A percentile compares a stretch with the other conserved stretches of the same genome.
phyloP scores from a whole-genome alignment of 2,113 vertebrate species.

The Campylorhamphus procurvoides region DNA sequence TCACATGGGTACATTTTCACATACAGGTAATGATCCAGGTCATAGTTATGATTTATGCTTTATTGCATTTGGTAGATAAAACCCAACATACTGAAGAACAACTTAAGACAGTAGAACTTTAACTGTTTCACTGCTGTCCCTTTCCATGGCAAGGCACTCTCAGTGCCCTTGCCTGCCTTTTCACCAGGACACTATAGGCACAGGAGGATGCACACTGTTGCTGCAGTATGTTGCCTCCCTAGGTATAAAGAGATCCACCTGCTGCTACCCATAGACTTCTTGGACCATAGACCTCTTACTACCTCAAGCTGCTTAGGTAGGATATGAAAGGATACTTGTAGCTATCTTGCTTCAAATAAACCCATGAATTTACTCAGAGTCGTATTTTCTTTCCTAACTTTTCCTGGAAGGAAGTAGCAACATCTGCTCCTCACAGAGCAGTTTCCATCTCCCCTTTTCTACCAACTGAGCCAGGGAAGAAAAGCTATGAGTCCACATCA shows the following conservation, averaged over 20 bases:
- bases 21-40: neutral
- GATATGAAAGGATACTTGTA: neutral
- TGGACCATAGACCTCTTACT: neutral
- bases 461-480: neutral
- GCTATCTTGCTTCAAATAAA: neutral
- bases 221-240: neutral
- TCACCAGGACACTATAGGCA: neutral
- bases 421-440: neutral
- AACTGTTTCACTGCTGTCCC: neutral
- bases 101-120: neutral
- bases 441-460: neutral
- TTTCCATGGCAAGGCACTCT: neutral
- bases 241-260: neutral
- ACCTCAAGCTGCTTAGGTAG: neutral
- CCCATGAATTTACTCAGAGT: neutral
- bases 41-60: neutral
- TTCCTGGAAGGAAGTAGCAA: neutral
- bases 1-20: neutral
- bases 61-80: neutral
- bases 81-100: neutral
- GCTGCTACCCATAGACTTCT: neutral
- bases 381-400: neutral
- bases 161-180: neutral
- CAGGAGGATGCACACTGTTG: neutral
- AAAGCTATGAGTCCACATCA: neutral